phyloP scores from a whole-genome alignment of 2,888 invertebrate genomes.

The Nephrotoma flavescens region DNA sequence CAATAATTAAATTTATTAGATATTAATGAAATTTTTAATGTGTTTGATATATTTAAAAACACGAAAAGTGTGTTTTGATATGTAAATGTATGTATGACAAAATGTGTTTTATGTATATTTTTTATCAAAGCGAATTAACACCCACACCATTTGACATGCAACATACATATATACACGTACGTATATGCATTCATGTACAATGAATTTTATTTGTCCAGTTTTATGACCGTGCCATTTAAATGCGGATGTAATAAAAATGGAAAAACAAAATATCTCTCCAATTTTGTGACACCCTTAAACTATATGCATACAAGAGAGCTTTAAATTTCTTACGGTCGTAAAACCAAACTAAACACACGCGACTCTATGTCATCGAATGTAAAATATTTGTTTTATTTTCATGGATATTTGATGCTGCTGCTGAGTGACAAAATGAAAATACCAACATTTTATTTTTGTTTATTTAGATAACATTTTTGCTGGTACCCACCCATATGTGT shows the following conservation, averaged over 20 bases:
- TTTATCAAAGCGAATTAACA: too few species aligned
- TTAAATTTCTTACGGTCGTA: neutral
- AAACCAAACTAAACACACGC: neutral
- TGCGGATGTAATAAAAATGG: neutral
- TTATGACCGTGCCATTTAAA: neutral
- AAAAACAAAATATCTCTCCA: neutral
- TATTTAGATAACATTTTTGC: neutral
- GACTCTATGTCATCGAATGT: neutral
- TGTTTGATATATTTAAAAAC: too few species aligned
- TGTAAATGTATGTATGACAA: too few species aligned
- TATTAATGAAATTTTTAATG: neutral
- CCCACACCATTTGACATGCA: too few species aligned
- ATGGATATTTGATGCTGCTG: neutral
- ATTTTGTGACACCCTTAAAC: neutral
- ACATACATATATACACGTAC: too few species aligned
- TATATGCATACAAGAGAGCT: neutral
- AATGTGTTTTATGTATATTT: too few species aligned
- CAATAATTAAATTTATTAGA: neutral
- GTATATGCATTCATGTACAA: too few species aligned
- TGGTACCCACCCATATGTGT: neutral
- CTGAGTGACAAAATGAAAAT: neutral
- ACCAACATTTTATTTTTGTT: neutral
- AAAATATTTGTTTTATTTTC: neutral
- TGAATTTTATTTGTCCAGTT: neutral
- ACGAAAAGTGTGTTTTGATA: too few species aligned